These are phyloP conservation scores for Ostrea edulis DNA, from an alignment of 1,140 invertebrate genomes.

Conservation along the genomic window DNA sequence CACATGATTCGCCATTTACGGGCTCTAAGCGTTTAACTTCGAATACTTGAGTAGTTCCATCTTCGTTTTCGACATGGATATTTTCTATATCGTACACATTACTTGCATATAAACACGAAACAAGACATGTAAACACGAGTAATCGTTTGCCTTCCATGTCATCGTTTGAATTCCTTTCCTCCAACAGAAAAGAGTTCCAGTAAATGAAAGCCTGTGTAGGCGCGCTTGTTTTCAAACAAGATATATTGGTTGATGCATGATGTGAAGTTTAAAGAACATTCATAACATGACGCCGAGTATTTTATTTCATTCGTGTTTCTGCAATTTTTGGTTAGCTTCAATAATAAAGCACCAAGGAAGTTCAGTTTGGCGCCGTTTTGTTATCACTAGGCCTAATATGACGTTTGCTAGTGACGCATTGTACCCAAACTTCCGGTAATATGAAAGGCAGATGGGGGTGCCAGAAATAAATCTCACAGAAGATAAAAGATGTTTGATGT, in stretches of 20 bases:
- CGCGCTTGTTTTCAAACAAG: neutral
- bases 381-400: neutral
- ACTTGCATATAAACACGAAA: constrained; percentile 49
- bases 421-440: neutral
- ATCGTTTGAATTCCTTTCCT: constrained; percentile 51
- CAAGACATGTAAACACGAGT: constrained; percentile 55
- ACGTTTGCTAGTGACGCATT: neutral
- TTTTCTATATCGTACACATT: constrained; percentile 68
- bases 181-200: constrained; percentile 26
- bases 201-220: neutral
- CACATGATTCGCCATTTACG: constrained; percentile 61
- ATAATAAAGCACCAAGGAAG: neutral
- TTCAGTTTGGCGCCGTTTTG: constrained; percentile 2
- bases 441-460: constrained; percentile 39
- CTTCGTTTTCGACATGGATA: constrained; percentile 73
- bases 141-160: constrained; percentile 61
- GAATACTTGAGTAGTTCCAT: constrained; percentile 71
- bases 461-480: constrained; percentile 56
- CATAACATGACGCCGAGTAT: no score
- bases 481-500: constrained; percentile 46
- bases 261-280: no score
- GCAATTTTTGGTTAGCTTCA: no score
- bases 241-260: no score
- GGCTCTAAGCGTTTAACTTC: constrained; percentile 69
- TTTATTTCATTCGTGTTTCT: no score